Conservation (phyloP, 2,888 invertebrate species). For the Pristionchus exspectatus region DNA sequence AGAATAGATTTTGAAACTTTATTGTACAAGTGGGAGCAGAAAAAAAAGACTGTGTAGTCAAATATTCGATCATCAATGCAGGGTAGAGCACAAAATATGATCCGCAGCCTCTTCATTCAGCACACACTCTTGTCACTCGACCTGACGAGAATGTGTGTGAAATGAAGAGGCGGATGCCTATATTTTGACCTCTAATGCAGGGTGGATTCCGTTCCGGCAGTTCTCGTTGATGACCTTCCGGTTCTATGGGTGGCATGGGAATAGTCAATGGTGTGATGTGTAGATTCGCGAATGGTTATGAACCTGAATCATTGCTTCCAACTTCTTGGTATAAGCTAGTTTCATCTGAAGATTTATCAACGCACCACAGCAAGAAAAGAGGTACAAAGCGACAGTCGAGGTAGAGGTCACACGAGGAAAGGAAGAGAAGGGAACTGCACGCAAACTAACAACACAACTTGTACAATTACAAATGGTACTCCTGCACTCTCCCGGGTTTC, state of each 20-base stretch:
- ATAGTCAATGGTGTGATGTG: neutral
- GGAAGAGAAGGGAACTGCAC: neutral
- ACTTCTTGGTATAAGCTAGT: too few relatives aligned
- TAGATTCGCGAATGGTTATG: slow-evolving; percentile 11
- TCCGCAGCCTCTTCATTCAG: too few relatives aligned
- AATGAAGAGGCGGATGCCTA: too few relatives aligned
- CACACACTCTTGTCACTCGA: too few relatives aligned
- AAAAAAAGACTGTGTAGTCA: neutral
- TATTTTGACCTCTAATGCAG: neutral
- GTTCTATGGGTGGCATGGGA: neutral
- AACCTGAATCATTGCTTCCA: neutral
- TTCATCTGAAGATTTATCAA: too few relatives aligned
- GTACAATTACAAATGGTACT: too few relatives aligned
- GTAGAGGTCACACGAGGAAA: neutral
- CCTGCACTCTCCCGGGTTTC: neutral
- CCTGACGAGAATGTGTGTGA: too few relatives aligned
- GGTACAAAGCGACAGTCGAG: neutral
- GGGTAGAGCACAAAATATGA: too few relatives aligned
- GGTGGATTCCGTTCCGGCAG: neutral
- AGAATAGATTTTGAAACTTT: too few relatives aligned
- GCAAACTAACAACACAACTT: neutral
- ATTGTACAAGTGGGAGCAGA: neutral
- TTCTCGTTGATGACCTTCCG: neutral
- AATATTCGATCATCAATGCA: too few relatives aligned
- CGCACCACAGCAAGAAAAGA: too few relatives aligned